Evolutionary conservation across 2,113 vertebrate genomes (phyloP).

Genomic region (Oryzias woworae): DNA sequence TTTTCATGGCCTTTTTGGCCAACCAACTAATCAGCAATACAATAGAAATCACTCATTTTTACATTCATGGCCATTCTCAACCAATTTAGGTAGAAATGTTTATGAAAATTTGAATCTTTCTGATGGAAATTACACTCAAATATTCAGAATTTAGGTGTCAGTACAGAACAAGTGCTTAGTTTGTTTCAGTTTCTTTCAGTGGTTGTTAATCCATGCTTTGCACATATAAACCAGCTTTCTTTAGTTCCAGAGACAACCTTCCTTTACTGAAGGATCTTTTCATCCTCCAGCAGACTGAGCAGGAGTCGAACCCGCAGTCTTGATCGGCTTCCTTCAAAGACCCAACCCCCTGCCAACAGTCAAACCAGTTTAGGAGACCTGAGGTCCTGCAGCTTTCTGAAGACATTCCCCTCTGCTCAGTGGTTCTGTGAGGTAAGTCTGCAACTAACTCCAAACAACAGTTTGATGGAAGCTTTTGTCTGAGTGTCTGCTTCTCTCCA

Average conservation of each 20-base stretch:
- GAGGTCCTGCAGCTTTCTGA: constrained; percentile 45
- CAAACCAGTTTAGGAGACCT: background rate
- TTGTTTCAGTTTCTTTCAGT: too few species aligned
- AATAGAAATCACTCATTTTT: background rate
- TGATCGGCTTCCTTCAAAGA: constrained; percentile 70
- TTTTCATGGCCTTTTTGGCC: too few species aligned
- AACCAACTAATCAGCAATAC: too few species aligned
- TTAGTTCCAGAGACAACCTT: constrained; percentile 35
- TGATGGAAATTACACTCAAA: too few species aligned
- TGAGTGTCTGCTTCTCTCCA: constrained; percentile 58
- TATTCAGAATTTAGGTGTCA: too few species aligned
- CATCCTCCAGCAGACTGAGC: constrained; percentile 73
- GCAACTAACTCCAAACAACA: background rate
- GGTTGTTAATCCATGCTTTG: too few species aligned
- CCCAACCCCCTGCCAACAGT: background rate
- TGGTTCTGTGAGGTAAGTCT: constrained; percentile 2
- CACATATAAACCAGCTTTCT: background rate
- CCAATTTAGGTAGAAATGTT: too few species aligned
- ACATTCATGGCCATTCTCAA: too few species aligned
- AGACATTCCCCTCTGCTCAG: constrained; percentile 81
- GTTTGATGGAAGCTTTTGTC: background rate
- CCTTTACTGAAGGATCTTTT: constrained; percentile 37
- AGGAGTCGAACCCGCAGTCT: constrained; percentile 82
- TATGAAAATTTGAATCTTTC: too few species aligned
- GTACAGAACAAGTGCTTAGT: too few species aligned